phyloP scores from a whole-genome alignment of 2,888 invertebrate species.

The Seira ritae region DNA sequence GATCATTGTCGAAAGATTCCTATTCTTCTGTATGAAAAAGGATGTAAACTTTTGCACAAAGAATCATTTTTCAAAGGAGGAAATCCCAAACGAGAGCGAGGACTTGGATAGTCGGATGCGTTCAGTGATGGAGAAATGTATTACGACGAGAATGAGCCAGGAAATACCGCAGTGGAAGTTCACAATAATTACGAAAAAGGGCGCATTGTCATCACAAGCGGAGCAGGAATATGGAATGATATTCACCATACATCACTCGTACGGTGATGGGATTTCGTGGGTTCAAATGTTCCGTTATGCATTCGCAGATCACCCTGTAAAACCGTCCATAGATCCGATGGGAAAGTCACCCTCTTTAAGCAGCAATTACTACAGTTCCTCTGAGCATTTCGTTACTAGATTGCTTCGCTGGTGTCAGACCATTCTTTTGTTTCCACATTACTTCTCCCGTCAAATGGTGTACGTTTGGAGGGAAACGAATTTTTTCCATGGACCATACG shows the following conservation, averaged over 20 bases:
- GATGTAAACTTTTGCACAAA: conserved; percentile 61
- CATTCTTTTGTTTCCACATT: conserved; percentile 56
- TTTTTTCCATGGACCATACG: conserved; percentile 61
- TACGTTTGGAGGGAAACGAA: conserved; percentile 61
- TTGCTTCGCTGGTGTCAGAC: conserved; percentile 44
- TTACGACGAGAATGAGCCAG: conserved; percentile 61
- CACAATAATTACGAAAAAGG: conserved; percentile 46
- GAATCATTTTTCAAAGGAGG: conserved; percentile 67
- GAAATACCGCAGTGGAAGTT: conserved; percentile 68
- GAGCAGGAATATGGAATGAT: conserved; percentile 57
- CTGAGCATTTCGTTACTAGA: conserved; percentile 35
- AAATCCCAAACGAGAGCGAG: conserved; percentile 49
- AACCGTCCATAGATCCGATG: conserved; percentile 64
- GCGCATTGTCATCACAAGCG: conserved; percentile 19
- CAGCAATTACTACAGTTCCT: conserved; percentile 45
- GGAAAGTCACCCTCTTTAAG: conserved; percentile 50
- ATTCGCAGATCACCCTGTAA: conserved; percentile 65
- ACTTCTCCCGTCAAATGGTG: conserved; percentile 64
- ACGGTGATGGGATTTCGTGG: conserved; percentile 69
- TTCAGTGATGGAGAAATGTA: conserved; percentile 62
- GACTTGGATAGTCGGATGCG: conserved; percentile 62
- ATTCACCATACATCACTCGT: conserved; percentile 69
- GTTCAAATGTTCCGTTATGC: conserved; percentile 69
- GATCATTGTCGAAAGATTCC: conserved; percentile 65
- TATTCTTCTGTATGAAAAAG: conserved; percentile 66